phyloP scores from a whole-genome alignment of 2,888 invertebrate genomes.

The Ennomos erosarius region DNA sequence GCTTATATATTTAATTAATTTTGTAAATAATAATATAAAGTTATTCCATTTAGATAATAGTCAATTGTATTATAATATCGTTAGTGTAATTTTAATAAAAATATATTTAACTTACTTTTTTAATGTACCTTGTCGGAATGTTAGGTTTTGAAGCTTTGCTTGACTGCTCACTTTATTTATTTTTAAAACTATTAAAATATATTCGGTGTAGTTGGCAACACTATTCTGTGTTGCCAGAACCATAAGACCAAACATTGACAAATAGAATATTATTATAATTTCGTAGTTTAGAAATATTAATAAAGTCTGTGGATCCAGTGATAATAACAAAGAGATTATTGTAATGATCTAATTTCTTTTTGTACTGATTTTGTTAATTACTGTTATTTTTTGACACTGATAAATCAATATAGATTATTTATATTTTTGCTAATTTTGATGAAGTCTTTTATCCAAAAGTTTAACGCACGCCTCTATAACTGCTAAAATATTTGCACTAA shows the following conservation, averaged over 20 bases:
- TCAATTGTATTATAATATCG: slow-evolving; percentile 80
- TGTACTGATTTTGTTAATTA: slow-evolving; percentile 10
- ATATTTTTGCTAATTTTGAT: slow-evolving; percentile 2
- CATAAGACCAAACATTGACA: slow-evolving; percentile 23
- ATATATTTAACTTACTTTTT: slow-evolving; percentile 67
- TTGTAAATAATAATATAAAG: slow-evolving; percentile 71
- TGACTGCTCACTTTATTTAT: slow-evolving; percentile 25
- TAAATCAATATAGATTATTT: background rate
- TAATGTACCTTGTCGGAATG: slow-evolving; percentile 41
- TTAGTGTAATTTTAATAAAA: slow-evolving; percentile 66
- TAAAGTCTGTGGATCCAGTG: slow-evolving; percentile 28
- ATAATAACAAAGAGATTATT: slow-evolving; percentile 27
- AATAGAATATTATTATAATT: slow-evolving; percentile 10
- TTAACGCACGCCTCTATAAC: slow-evolving; percentile 16
- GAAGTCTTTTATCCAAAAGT: slow-evolving; percentile 2
- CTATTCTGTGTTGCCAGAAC: slow-evolving; percentile 13
- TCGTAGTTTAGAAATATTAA: slow-evolving; percentile 4
- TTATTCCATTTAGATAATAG: slow-evolving; percentile 80
- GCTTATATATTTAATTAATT: slow-evolving; percentile 66
- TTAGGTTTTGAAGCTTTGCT: slow-evolving; percentile 25
- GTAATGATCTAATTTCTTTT: slow-evolving; percentile 12
- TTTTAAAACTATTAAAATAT: slow-evolving; percentile 10
- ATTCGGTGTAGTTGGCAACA: slow-evolving; percentile 8
- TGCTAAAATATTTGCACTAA: slow-evolving; percentile 20
- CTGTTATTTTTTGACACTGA: background rate